Conservation (phyloP, 2,888 invertebrate species). For the Molorchus minor region DNA sequence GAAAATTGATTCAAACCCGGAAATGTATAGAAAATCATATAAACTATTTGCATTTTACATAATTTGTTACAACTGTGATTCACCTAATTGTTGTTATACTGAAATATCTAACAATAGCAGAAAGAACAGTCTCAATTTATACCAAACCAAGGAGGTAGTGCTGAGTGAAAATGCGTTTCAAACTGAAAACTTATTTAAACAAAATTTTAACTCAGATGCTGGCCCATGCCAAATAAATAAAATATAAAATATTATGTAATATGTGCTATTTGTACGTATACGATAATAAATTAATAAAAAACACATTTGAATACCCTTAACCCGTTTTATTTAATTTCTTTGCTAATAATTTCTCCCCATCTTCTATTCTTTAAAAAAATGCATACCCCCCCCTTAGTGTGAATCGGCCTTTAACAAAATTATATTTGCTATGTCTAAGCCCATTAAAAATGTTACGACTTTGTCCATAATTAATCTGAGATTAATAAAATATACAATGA, state of each 20-base stretch:
- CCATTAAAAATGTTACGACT: too few species aligned
- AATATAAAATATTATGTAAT: conserved; percentile 8
- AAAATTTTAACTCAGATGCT: conserved; percentile 3
- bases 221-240: conserved; percentile 21
- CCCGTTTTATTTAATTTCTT: conserved; percentile 12
- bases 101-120: conserved; percentile 17
- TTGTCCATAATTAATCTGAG: too few species aligned
- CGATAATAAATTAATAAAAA: not conserved
- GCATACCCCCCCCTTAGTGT: too few species aligned
- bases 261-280: conserved; percentile 1
- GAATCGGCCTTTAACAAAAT: too few species aligned
- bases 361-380: conserved; percentile 12
- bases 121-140: conserved; percentile 3
- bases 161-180: conserved; percentile 12
- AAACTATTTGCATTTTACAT: not conserved
- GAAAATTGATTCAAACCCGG: conserved; percentile 14
- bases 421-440: too few species aligned
- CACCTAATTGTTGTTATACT: not conserved
- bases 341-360: conserved; percentile 21
- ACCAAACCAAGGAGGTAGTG: conserved; percentile 12
- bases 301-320: conserved; percentile 1
- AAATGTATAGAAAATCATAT: conserved; percentile 1
- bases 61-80: not conserved
- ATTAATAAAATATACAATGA: too few species aligned
- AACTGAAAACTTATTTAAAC: conserved; percentile 14